Percentiles rank a stretch among this genome's conserved stretches.
phyloP scores from a whole-genome alignment of 2,797 vertebrate genomes.

The Anguilla obscura region DNA sequence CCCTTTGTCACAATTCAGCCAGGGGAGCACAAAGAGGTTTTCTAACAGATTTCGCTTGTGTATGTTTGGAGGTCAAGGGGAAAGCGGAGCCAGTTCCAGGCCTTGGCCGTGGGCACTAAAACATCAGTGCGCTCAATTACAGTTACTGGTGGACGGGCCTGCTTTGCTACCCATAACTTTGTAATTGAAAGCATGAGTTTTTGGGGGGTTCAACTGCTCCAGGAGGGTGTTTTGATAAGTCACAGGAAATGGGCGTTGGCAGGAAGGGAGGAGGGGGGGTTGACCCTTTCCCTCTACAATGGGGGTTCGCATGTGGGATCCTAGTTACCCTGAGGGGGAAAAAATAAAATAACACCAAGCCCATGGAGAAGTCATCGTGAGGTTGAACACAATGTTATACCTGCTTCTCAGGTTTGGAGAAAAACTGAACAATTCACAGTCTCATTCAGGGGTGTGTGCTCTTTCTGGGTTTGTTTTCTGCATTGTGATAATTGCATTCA shows the following conservation, averaged over 20 bases:
- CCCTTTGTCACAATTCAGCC: slow-evolving; percentile 17
- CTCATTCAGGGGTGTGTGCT: background rate
- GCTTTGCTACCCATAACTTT: slow-evolving; percentile 38
- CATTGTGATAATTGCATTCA: background rate
- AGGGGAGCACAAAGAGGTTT: slow-evolving; percentile 25
- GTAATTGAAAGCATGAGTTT: slow-evolving; percentile 47
- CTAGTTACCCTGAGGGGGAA: background rate
- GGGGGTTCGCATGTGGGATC: background rate
- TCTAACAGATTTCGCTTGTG: slow-evolving; percentile 27
- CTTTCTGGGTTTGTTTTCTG: background rate
- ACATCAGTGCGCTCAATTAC: slow-evolving; percentile 44
- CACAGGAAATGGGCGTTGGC: slow-evolving; percentile 39
- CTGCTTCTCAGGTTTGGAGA: background rate
- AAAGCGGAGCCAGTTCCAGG: slow-evolving; percentile 38
- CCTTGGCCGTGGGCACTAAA: slow-evolving; percentile 44
- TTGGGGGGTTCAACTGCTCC: slow-evolving; percentile 32
- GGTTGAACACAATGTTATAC: background rate
- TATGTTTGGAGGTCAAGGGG: slow-evolving; percentile 42
- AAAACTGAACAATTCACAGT: background rate
- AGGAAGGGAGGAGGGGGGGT: background rate
- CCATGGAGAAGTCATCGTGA: background rate
- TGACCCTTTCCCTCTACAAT: slow-evolving; percentile 13
- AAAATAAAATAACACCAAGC: background rate
- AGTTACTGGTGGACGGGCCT: slow-evolving; percentile 34
- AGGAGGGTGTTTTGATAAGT: slow-evolving; percentile 43